Percentiles rank a stretch among this genome's conserved stretches.
phyloP scores from a whole-genome alignment of 1,140 invertebrate species.

The Galleria mellonella region DNA sequence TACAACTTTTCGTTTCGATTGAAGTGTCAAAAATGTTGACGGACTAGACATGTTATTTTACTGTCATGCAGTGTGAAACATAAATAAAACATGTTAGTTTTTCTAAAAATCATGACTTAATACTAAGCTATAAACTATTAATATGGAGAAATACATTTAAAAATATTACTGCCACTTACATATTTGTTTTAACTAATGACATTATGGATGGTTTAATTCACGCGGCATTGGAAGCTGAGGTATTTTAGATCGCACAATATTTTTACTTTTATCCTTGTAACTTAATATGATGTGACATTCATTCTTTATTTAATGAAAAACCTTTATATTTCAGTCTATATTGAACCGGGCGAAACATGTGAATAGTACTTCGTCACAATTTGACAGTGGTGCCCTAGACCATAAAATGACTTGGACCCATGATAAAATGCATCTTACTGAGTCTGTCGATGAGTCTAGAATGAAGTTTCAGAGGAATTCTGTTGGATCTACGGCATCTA shows the following conservation, averaged over 20 bases:
- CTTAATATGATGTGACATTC: constrained; percentile 2
- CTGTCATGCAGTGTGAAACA: constrained; percentile 73
- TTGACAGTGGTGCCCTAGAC: constrained; percentile 64
- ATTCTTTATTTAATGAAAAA: constrained; percentile 4
- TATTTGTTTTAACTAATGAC: constrained; percentile 69
- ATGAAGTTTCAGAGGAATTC: constrained; percentile 67
- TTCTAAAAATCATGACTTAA: constrained; percentile 73
- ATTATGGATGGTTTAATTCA: constrained; percentile 76
- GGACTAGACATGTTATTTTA: constrained; percentile 73
- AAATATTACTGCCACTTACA: constrained; percentile 58
- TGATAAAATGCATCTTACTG: constrained; percentile 66
- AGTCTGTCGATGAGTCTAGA: constrained; percentile 62
- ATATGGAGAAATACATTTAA: constrained; percentile 66
- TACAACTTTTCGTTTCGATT: no score
- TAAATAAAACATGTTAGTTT: constrained; percentile 72
- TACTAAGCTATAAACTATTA: constrained; percentile 60
- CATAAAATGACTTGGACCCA: constrained; percentile 72
- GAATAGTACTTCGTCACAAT: constrained; percentile 59
- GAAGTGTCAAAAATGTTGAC: constrained; percentile 67
- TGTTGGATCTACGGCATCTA: constrained; percentile 45
- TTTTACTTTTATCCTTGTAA: constrained; percentile 4
- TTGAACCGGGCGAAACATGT: constrained; percentile 67
- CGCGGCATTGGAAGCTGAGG: constrained; percentile 74
- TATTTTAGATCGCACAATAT: constrained; percentile 41
- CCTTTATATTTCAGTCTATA: constrained; percentile 45